These are phyloP conservation scores for Sander vitreus DNA, from an alignment of 2,113 vertebrate genomes.

Conservation along the genomic window DNA sequence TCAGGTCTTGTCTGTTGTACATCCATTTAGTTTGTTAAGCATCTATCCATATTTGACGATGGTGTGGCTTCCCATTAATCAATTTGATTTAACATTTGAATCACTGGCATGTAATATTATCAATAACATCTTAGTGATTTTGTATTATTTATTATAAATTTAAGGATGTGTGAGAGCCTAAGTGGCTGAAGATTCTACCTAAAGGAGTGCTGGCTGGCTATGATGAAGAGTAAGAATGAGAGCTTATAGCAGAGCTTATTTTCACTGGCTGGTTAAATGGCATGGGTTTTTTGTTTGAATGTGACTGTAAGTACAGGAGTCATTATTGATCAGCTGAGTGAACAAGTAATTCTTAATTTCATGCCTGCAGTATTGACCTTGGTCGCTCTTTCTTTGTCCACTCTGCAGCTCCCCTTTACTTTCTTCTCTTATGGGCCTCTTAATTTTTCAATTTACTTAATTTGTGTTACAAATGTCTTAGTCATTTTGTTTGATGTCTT, in stretches of 20 bases:
- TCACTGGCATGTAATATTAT: too few species aligned
- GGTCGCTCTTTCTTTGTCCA: neutral
- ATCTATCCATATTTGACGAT: neutral
- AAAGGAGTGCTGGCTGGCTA: neutral
- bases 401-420: neutral
- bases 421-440: neutral
- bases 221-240: neutral
- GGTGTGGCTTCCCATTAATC: neutral
- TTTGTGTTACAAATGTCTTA: conserved; percentile 4
- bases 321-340: conserved; percentile 33
- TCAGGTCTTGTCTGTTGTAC: neutral
- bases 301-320: neutral
- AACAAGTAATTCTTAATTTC: neutral
- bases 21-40: neutral
- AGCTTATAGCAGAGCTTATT: neutral
- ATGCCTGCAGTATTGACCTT: neutral
- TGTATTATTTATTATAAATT: neutral
- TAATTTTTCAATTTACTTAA: conserved; percentile 23
- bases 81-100: too few species aligned
- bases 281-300: conserved; percentile 12
- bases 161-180: neutral
- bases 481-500: conserved; percentile 5
- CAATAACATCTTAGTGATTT: neutral
- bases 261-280: neutral
- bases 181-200: neutral